A percentile compares a stretch with the other conserved stretches of the same genome.
Conservation (phyloP, 2,888 invertebrate genomes). For the Pyrrhia umbra region DNA sequence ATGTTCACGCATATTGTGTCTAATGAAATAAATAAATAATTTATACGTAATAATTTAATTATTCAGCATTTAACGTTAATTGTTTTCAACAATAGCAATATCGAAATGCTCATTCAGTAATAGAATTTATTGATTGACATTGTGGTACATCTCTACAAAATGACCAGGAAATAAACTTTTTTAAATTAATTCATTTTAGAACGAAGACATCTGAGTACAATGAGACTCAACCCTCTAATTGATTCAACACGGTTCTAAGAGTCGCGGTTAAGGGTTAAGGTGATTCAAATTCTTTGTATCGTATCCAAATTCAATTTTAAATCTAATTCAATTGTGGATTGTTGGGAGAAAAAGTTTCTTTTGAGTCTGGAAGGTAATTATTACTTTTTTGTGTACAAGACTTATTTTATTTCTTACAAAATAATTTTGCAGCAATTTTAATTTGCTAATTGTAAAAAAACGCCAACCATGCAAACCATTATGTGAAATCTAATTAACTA, state of each 20-base stretch:
- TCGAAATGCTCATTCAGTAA: no score
- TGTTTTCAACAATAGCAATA: background rate
- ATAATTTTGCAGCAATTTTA: background rate
- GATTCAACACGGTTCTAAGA: conserved; percentile 80
- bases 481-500: no score
- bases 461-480: no score
- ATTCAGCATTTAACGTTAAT: no score
- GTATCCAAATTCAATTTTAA: conserved; percentile 72
- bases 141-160: conserved; percentile 21
- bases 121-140: no score
- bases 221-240: conserved; percentile 73
- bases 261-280: conserved; percentile 73
- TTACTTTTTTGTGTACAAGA: background rate
- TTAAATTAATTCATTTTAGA: conserved; percentile 61
- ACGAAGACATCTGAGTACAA: conserved; percentile 70
- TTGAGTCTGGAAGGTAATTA: conserved; percentile 33
- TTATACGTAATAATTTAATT: no score
- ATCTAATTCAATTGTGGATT: conserved; percentile 68
- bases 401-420: background rate
- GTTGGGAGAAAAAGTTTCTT: conserved; percentile 42
- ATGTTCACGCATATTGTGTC: no score
- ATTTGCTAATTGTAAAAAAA: no score
- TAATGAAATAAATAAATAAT: no score
- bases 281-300: conserved; percentile 69
- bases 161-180: conserved; percentile 14